A percentile compares a stretch with the other conserved stretches of the same genome.
phyloP scores from a whole-genome alignment of 1,140 invertebrate genomes.

The Idris sp. region DNA sequence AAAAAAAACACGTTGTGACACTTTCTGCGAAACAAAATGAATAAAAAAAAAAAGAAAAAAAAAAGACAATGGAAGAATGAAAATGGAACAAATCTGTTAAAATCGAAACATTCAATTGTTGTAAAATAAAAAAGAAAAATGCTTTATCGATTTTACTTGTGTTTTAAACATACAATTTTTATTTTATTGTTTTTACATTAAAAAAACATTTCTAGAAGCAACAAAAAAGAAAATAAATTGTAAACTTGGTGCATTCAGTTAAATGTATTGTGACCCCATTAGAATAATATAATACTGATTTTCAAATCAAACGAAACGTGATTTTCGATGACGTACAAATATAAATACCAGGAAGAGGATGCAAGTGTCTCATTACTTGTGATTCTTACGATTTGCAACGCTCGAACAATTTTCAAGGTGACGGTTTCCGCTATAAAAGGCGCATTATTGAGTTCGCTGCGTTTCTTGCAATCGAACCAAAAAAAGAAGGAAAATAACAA shows the following conservation, averaged over 20 bases:
- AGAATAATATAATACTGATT: not conserved
- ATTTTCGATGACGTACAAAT: slow-evolving; percentile 44
- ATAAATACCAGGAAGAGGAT: slow-evolving; percentile 54
- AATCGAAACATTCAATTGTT: too few relatives aligned
- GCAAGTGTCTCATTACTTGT: slow-evolving; percentile 51
- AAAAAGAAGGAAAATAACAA: slow-evolving; percentile 14
- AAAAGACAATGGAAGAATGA: not conserved
- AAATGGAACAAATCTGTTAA: slow-evolving; percentile 4
- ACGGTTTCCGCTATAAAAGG: slow-evolving; percentile 67
- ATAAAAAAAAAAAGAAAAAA: slow-evolving; percentile 6
- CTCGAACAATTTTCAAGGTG: slow-evolving; percentile 69
- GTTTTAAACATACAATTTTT: too few relatives aligned
- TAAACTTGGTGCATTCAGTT: too few relatives aligned
- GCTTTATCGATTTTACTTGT: too few relatives aligned
- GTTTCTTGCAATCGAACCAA: slow-evolving; percentile 50
- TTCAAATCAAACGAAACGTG: slow-evolving; percentile 5
- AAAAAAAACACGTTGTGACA: slow-evolving; percentile 28
- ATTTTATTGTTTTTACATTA: too few relatives aligned
- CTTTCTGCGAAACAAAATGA: slow-evolving; percentile 11
- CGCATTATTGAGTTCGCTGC: slow-evolving; percentile 37
- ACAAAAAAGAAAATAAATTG: too few relatives aligned
- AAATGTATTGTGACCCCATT: too few relatives aligned
- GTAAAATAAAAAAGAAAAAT: too few relatives aligned
- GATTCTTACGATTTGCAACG: slow-evolving; percentile 60
- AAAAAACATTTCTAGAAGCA: too few relatives aligned